These are phyloP conservation scores for Zingel zingel DNA, from an alignment of 2,113 vertebrate genomes.

Conservation along the genomic window DNA sequence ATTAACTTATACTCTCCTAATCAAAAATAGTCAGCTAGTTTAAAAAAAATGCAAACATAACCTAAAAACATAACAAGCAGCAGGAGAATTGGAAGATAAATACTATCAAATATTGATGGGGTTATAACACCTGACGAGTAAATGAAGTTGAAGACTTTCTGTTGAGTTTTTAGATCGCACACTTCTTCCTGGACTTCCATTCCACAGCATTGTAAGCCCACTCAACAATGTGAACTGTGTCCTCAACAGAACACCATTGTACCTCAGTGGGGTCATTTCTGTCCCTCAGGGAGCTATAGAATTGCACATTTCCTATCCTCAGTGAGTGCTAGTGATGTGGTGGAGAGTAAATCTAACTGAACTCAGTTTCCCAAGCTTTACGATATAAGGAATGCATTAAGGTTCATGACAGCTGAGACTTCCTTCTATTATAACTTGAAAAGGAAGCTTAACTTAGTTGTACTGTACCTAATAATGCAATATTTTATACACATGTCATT, in stretches of 20 bases:
- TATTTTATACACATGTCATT: not conserved
- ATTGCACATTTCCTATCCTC: slow-evolving; percentile 71
- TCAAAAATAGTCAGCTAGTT: slow-evolving; percentile 58
- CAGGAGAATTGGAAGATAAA: slow-evolving; percentile 46
- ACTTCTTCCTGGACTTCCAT: slow-evolving; percentile 41
- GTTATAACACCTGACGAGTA: slow-evolving; percentile 20
- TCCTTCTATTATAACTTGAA: slow-evolving; percentile 2
- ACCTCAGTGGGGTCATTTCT: slow-evolving; percentile 54
- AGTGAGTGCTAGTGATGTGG: slow-evolving; percentile 51
- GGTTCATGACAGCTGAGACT: not conserved
- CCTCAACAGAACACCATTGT: slow-evolving; percentile 79
- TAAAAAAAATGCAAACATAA: slow-evolving; percentile 43
- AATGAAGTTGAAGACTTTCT: slow-evolving; percentile 16
- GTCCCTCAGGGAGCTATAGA: slow-evolving; percentile 76
- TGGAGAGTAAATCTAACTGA: slow-evolving; percentile 15
- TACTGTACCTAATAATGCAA: not conserved
- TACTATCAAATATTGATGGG: slow-evolving; percentile 35
- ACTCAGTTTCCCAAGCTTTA: not conserved
- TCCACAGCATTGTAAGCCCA: slow-evolving; percentile 49
- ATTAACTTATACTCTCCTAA: slow-evolving; percentile 61
- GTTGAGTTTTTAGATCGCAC: slow-evolving; percentile 55
- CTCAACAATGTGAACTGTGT: slow-evolving; percentile 80
- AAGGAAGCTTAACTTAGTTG: not conserved
- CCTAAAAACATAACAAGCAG: slow-evolving; percentile 47
- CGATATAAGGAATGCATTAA: not conserved